phyloP scores from a whole-genome alignment of 2,113 vertebrate genomes.

The Taxidea taxus region DNA sequence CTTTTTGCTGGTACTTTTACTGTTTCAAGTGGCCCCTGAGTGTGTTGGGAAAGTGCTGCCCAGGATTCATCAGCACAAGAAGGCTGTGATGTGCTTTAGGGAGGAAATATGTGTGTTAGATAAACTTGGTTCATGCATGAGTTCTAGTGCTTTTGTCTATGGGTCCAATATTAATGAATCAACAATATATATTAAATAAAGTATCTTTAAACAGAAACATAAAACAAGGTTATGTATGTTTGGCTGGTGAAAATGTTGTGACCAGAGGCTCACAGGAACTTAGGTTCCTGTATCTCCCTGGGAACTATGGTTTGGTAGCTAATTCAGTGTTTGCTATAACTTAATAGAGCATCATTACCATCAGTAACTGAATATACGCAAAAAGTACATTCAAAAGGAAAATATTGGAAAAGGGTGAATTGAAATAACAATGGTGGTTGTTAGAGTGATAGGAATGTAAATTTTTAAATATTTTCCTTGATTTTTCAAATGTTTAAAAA shows the following conservation, averaged over 20 bases:
- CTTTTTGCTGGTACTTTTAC: background rate
- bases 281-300: background rate
- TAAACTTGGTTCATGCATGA: background rate
- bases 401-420: background rate
- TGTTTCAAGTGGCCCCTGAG: background rate
- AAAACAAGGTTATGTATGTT: background rate
- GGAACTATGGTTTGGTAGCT: background rate
- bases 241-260: background rate
- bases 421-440: background rate
- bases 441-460: background rate
- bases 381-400: background rate
- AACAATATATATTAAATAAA: background rate
- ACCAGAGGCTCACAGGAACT: background rate
- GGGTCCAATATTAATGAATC: background rate
- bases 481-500: constrained; percentile 8
- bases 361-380: background rate
- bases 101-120: background rate
- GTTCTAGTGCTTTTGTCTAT: background rate
- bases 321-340: background rate
- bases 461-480: background rate
- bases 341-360: background rate
- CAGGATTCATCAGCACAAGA: background rate
- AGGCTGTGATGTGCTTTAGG: background rate
- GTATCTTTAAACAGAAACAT: background rate
- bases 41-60: background rate